Conservation (phyloP, 2,113 vertebrate genomes). For the Petrocephalus microphthalmus region DNA sequence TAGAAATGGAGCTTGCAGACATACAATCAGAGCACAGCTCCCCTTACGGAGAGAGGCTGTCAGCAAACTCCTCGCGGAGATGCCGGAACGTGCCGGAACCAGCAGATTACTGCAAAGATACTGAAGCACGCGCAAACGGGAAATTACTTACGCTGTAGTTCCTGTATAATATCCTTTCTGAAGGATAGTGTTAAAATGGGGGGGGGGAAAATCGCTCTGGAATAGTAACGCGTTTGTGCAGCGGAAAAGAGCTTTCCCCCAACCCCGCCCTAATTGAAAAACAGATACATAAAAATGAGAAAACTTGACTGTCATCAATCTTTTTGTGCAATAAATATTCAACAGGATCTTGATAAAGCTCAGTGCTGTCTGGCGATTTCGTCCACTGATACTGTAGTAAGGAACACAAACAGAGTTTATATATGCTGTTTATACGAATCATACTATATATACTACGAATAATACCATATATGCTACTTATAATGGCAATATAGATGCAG, state of each 20-base stretch:
- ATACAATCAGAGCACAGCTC: background rate
- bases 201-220: background rate
- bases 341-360: background rate
- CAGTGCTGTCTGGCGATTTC: background rate
- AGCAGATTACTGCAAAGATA: background rate
- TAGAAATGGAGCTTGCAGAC: background rate
- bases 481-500: background rate
- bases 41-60: background rate
- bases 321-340: background rate
- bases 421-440: background rate
- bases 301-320: background rate
- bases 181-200: background rate
- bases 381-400: background rate
- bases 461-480: background rate
- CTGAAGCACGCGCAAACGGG: background rate
- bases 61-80: background rate
- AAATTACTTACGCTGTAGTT: background rate
- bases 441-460: background rate
- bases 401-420: background rate
- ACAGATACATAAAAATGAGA: conserved; percentile 1
- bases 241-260: background rate
- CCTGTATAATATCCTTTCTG: background rate
- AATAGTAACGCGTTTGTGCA: background rate
- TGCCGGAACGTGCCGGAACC: background rate
- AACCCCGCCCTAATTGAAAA: background rate